Base-by-base conservation (phyloP, 2,888 invertebrate genomes). In the Chironomus riparius region DNA sequence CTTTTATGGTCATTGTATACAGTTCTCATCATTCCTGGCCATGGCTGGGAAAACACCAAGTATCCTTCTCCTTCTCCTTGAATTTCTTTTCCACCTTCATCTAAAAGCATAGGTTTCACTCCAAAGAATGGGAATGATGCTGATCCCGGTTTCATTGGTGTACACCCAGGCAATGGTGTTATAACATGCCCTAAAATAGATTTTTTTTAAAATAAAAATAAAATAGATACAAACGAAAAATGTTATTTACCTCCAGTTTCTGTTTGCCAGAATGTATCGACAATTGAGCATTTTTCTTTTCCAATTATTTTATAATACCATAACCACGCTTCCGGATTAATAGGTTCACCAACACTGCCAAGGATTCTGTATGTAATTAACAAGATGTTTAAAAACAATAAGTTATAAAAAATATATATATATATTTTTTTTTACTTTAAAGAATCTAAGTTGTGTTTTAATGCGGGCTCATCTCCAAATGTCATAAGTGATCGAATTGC, bases 261-360 rank as follows among this genome's bases (percentile, higher is more conserved):
- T 0, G 99, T 99, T 86, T 99, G 99, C 98, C 98, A 99, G 85
- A 97, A 99, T 0, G 99, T 99, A 83, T 99, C 99, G 0, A 94
- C 95, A 81, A 99, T 92, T 76, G 97, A 94, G 84, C 95, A 95
- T 78, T 89, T 90, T 69, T 89, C 89, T 77, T 89, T 88, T 4
- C 97, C 97, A 28, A 97, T 88, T 47, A 91, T 81, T 79, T 90
- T 88, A 83, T 96, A 92, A 84, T 97, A 98, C 98, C 98, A 98
- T 70, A 92, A 83, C 98, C 98, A 98, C 0, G 98, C 98, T 83
- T 98, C 98, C 0, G 97, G 93, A 84, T 99, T 99, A 79, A 99
- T 99, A 0, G 99, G 99, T 83, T 99, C 99, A 0, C 99, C 99
- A 1, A 99, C 99, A 77, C 97, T 97, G 76, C 98, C 99, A 79